Evolutionary conservation across 1,140 invertebrate species (phyloP), one percentile per base, ranked within the genome.

Genomic region (Pectinophora gossypiella): DNA sequence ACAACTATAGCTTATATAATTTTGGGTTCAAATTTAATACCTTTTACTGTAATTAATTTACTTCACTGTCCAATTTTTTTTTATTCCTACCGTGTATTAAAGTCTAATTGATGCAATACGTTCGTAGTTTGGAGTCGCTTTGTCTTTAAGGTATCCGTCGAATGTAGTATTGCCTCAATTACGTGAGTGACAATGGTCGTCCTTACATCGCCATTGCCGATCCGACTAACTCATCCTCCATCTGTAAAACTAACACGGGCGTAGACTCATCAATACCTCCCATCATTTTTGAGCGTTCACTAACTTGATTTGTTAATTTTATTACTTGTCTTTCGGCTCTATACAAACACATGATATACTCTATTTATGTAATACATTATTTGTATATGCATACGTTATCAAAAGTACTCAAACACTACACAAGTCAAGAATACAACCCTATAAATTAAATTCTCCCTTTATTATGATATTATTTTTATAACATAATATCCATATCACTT

Each of bases 311-410:
- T 56, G 44, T 56, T 48, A 67, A 20, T 44, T 69, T 82, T 78
- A 73, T 82, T 82, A 81, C 79, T 80, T 76, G 69, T 76, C 71
- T 77, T 77, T 66, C 61, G 66, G 70, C 74, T 76, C 70, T 51
- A 55, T 44, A n/a, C n/a, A n/a, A n/a, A n/a, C n/a, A n/a, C n/a
- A n/a, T n/a, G n/a, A n/a, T n/a, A n/a, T n/a, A n/a, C n/a, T n/a
- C n/a, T n/a, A n/a, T n/a, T n/a, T n/a, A n/a, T n/a, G n/a, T n/a
- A n/a, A n/a, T n/a, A n/a, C n/a, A n/a, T n/a, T n/a, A n/a, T n/a
- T n/a, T n/a, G n/a, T n/a, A n/a, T n/a, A n/a, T n/a, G n/a, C n/a
- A n/a, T n/a, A n/a, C n/a, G n/a, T n/a, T n/a, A n/a, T n/a, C n/a
- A n/a, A n/a, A n/a, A n/a, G n/a, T n/a, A n/a, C n/a, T n/a, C n/a